Base-by-base conservation (phyloP, 53 echinoderm and acorn worm species). In the Patiria pectinifera region DNA sequence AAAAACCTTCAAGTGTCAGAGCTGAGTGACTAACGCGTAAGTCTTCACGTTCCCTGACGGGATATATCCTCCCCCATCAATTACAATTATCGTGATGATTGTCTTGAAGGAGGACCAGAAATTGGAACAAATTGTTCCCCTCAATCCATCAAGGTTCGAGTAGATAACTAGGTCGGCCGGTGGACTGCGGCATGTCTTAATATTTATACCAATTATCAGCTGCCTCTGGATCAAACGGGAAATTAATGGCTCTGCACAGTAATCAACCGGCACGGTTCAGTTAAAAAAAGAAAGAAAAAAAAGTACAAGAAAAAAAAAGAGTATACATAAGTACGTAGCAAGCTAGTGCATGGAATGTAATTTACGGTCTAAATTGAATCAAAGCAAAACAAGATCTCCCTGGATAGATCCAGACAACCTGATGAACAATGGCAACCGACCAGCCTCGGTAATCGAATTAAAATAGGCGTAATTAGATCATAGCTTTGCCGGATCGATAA, bases 381-480 rank as follows among this genome's bases (percentile, higher is more conserved):
- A 84, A 63, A 90, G 59, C 81, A 90, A 80, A 81, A 47, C 15
- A 11, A 48, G 69, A 21, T 80, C 80, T 24, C 81, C 0, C 43
- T 9, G 21, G 80, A 80, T 86, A 71, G 90, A 63, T 69, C 9
- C 45, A 62, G 79, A 18, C 49, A 48, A 80, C 61, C 24, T 81
- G 66, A 90, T 81, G 62, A 22, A 47, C 90, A 59, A 11, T 81
- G 78, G 81, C 90, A 69, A 63, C 23, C 69, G 61, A 13, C 43
- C 18, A n/a, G 11, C 14, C 53, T 47, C 86, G 18, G 13, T 90
- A 90, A 90, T 90, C 69, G 44, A 81, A 90, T 90, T 24, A 81
- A 90, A 90, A 66, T 80, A 15, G 70, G 66, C 13, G 63, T 69
- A 80, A 90, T 90, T 90, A 24, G 46, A 90, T 90, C 58, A 53